Base-by-base conservation (phyloP, 2,113 vertebrate genomes). In the Axis porcinus region DNA sequence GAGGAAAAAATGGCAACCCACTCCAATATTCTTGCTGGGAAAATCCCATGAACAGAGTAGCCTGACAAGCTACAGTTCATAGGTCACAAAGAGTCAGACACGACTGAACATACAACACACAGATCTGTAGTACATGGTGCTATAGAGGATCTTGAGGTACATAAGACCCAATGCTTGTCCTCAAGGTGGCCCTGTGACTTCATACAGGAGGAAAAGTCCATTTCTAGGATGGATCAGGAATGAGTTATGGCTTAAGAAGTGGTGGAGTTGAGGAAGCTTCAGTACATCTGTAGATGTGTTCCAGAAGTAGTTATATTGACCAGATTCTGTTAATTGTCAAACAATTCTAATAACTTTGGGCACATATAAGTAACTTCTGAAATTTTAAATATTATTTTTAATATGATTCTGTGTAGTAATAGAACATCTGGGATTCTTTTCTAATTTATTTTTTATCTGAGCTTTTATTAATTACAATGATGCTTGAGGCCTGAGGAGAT, bases 401-500 rank as follows among this genome's bases (percentile, higher is more conserved):
- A 43, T 94, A 52, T 55, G 89, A 87, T 81, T 90, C 33, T 74
- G 8, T 96, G 60, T 17, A 86, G 43, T 83, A 87, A 74, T 83
- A 45, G 23, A 89, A 92, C 47, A 91, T 83, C 70, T 96, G 60
- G 17, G 36, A 64, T 70, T 74, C 79, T 95, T 88, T 92, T 90
- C 36, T 79, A 94, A 91, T 96, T 96, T 91, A 78, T 76, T 96
- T 96, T 98, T 95, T n/a, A 76, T 91, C 43, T 62, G 43, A 91
- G 52, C 45, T 94, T 87, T 95, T 96, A 95, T 96, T 98, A 97
- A 95, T 96, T 96, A 58, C 67, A 95, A 27, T 94, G 83, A 36
- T 91, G 64, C 67, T 91, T 90, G 92, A 96, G 47, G 55, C 33
- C 89, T 95, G 60, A 89, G 70, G 64, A 98, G 96, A 98, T 96